Evolutionary conservation across 2,797 vertebrate genomes (phyloP).

Genomic region (Acipenser ruthenus): DNA sequence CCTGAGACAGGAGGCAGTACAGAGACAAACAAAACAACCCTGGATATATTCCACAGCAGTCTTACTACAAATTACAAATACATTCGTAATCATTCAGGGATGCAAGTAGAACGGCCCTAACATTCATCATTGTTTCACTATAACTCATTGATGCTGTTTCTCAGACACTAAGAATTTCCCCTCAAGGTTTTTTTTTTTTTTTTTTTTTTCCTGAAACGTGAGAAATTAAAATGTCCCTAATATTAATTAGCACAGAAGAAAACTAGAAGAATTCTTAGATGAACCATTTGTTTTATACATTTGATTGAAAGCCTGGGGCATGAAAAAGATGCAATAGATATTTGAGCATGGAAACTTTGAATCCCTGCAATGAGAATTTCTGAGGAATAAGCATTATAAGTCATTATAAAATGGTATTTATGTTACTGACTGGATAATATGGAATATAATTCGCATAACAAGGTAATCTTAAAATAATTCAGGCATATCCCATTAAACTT

Average conservation of each 20-base stretch:
- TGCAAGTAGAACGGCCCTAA: neutral
- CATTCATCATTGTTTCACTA: neutral
- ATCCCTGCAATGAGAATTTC: conserved; percentile 5
- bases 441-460: too few species aligned
- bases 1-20: too few species aligned
- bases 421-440: too few species aligned
- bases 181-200: conserved; percentile 10
- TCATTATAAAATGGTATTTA: too few species aligned
- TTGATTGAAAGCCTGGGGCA: conserved; percentile 27
- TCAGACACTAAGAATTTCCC: conserved; percentile 3
- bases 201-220: conserved; percentile 17
- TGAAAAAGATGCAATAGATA: conserved; percentile 2
- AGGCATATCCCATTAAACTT: too few species aligned
- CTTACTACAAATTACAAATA: neutral
- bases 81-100: neutral
- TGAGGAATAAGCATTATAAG: too few species aligned
- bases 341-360: conserved; percentile 9
- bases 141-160: conserved; percentile 8
- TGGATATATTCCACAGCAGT: too few species aligned
- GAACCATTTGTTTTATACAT: conserved; percentile 29
- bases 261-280: conserved; percentile 23
- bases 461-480: too few species aligned
- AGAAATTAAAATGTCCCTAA: conserved; percentile 19
- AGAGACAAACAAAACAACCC: neutral
- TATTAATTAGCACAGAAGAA: conserved; percentile 16